A percentile compares a stretch with the other conserved stretches of the same genome.
These are phyloP conservation scores for Istiophorus platypterus DNA, from an alignment of 2,113 vertebrate species.

Conservation along the genomic window DNA sequence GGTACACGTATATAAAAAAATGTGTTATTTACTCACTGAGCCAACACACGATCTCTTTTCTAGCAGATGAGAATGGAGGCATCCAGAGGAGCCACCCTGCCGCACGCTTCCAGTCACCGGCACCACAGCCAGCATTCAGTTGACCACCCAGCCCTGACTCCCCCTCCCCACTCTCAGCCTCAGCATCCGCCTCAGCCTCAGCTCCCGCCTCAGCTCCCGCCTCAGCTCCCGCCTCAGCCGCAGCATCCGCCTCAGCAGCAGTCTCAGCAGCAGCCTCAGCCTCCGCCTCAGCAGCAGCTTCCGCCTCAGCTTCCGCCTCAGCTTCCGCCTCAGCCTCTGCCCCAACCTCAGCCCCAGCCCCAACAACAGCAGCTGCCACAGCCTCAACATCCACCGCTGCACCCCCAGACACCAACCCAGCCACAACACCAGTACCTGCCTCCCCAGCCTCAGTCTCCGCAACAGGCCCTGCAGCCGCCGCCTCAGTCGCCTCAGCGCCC, in stretches of 20 bases:
- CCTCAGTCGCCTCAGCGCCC: constrained; percentile 13
- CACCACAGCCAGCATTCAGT: constrained; percentile 79
- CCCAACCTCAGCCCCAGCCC: background rate
- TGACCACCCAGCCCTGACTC: constrained; percentile 52
- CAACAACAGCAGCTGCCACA: constrained; percentile 63
- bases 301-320: constrained; percentile 54
- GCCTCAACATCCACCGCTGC: constrained; percentile 18
- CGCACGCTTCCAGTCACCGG: constrained; percentile 72
- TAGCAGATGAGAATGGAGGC: constrained; percentile 89
- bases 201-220: constrained; percentile 8
- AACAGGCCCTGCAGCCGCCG: background rate
- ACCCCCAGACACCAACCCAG: constrained; percentile 28
- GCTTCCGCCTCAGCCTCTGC: too few species aligned
- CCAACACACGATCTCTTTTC: constrained; percentile 9
- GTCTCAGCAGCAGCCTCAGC: constrained; percentile 69
- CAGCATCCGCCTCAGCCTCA: constrained; percentile 59
- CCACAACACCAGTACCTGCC: constrained; percentile 28
- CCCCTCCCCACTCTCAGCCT: constrained; percentile 53
- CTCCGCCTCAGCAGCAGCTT: constrained; percentile 44
- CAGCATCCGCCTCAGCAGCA: background rate
- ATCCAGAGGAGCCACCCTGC: constrained; percentile 83
- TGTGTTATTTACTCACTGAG: background rate
- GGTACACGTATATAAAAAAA: background rate
- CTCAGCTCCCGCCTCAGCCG: too few species aligned
- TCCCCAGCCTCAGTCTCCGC: constrained; percentile 43